phyloP scores from a whole-genome alignment of 1,140 invertebrate species.

The Bombus ignitus region DNA sequence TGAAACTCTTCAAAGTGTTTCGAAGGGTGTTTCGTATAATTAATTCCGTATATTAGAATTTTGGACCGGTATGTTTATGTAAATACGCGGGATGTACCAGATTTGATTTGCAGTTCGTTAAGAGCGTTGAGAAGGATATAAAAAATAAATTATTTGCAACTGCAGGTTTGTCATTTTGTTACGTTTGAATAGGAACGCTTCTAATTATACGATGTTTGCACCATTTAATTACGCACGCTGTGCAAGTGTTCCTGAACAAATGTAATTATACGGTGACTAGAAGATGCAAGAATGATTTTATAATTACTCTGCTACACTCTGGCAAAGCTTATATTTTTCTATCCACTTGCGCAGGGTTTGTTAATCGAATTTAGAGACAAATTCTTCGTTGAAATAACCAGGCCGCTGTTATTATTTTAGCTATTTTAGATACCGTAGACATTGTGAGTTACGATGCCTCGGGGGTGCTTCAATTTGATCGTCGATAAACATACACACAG shows the following conservation, averaged over 20 bases:
- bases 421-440: background rate
- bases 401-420: background rate
- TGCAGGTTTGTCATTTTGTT: background rate
- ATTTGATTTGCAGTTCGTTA: background rate
- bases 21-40: background rate
- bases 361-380: constrained; percentile 9
- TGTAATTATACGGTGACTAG: background rate
- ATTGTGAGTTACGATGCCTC: too few species aligned
- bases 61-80: too few species aligned
- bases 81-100: background rate
- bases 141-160: background rate
- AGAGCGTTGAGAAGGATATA: background rate
- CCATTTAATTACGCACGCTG: background rate
- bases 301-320: background rate
- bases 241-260: background rate
- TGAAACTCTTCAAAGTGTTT: background rate
- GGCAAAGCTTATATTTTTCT: background rate
- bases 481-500: background rate
- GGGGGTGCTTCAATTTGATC: background rate
- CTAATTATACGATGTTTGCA: constrained; percentile 8
- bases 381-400: too few species aligned
- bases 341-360: background rate
- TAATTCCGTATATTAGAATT: background rate
- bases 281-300: background rate
- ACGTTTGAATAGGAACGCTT: background rate